These are phyloP conservation scores for Monomorium pharaonis DNA, from an alignment of 1,140 invertebrate genomes.

Conservation along the genomic window DNA sequence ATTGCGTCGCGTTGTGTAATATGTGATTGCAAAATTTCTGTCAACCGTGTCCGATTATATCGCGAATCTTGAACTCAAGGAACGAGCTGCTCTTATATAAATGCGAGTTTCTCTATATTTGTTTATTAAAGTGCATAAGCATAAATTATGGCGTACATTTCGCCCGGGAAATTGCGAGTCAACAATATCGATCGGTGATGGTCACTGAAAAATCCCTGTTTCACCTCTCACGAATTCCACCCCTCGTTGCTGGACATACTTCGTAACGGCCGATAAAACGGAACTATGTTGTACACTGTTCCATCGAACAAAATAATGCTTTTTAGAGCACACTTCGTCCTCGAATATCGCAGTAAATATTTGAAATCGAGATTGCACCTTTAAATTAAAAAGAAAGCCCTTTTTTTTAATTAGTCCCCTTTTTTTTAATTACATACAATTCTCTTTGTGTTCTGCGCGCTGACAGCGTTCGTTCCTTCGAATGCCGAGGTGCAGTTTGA, in stretches of 20 bases:
- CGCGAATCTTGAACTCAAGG: background rate
- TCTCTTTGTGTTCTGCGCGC: no score
- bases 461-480: no score
- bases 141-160: conserved; percentile 48
- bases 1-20: background rate
- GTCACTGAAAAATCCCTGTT: background rate
- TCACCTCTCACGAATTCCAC: background rate
- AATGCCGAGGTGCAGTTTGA: background rate
- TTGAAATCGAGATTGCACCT: background rate
- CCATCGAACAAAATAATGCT: background rate
- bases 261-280: background rate
- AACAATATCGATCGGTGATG: background rate
- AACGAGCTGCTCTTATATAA: conserved; percentile 1
- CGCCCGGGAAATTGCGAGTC: background rate
- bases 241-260: background rate
- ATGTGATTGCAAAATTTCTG: conserved; percentile 7
- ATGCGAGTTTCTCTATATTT: background rate
- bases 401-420: background rate
- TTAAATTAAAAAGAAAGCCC: background rate
- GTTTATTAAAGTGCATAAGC: conserved; percentile 33
- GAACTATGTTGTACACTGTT: background rate
- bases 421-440: background rate
- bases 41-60: background rate
- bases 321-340: background rate
- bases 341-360: background rate